Evolutionary conservation across 2,113 vertebrate species (phyloP), one percentile per base, ranked within the genome.

Genomic region (Etheostoma spectabile): DNA sequence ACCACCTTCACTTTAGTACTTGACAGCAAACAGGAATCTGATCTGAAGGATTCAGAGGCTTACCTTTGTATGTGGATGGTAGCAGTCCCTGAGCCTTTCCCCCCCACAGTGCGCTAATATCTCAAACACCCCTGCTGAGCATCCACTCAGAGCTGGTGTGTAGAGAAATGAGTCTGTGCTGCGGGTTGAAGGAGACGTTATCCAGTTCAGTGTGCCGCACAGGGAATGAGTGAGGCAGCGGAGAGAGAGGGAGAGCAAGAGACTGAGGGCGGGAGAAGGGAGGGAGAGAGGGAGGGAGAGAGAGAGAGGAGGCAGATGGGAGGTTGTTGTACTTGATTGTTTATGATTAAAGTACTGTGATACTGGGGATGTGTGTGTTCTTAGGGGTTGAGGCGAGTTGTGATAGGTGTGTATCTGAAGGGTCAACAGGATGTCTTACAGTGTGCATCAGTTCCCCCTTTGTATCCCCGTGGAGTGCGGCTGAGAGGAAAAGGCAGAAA

Each of bases 71-170:
- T 73, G 74, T 74, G 80, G 85, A 86, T 90, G 80, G 84, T 84
- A 75, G 85, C 80, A 76, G 88, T 93, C 91, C 89, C 86, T 82
- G 85, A 88, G 90, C 84, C 83, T 88, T 83, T 71, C 56, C 27
- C 89, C 86, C 67, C 85, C 87, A 88, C 94, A 89, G 92, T 66
- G 80, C 60, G 91, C 94, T 95, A 94, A 93, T 95, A 93, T 95
- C 95, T 93, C 93, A 91, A 87, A 94, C 94, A 95, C 95, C 95
- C 95, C 95, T 95, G 89, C 93, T 95, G 94, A 95, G 94, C 89
- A 92, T 89, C 88, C 89, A 92, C 94, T 94, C 93, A 95, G 94
- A 95, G 95, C 95, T 95, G 95, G 93, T 95, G 95, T 93, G 91
- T 85, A 85, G 92, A 93, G 93, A 95, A 95, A 95, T 94, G 90